Base-by-base conservation (phyloP, 1,140 invertebrate genomes). In the Archegozetes longisetosus region DNA sequence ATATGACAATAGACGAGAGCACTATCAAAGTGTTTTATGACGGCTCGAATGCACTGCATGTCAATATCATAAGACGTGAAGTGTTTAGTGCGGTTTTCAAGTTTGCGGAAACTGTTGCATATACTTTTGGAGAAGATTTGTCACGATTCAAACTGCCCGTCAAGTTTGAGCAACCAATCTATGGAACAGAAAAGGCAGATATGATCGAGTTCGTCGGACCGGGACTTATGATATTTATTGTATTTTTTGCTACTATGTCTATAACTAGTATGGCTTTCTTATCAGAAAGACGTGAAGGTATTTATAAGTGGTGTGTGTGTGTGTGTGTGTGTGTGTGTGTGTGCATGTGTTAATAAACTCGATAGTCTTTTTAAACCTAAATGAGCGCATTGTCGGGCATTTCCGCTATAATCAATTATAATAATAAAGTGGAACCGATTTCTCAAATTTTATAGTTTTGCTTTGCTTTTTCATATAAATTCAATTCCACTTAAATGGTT, bases 211-310 rank as follows among this genome's bases (percentile, higher is more conserved):
- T 94, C 72, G 89, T 92, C 60, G 89, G 90, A 29, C 90, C 90
- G 46, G 90, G 90, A 65, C 84, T 94, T 56, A 90, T 93, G 69
- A 74, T 93, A 61, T 91, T 88, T 22, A 92, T 93, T 68, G 86
- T 91, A 0, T 95, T 92, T 76, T 94, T 94, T 79, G 78, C 94
- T 73, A 88, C 90, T 26, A 88, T 92, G 20, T 88, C 88, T 23
- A 71, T 94, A 55, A 94, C 90, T 14, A 89, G 88, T 6, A 85
- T 90, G 13, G 84, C 86, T 2, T 81, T 95, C 70, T 84, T 95
- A 51, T 83, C 91, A 61, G 91, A 95, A 70, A 78, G 86, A 64
- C 89, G 87, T 62, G 88, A 91, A 73, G 88, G 88, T 27, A 73
- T 90, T 27, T 29, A 54, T 40, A 40, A 40, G 17, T 54, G 2